Evolutionary conservation across 2,113 vertebrate species (phyloP), one percentile per base, ranked within the genome.

Genomic region (Trichomycterus rosablanca): DNA sequence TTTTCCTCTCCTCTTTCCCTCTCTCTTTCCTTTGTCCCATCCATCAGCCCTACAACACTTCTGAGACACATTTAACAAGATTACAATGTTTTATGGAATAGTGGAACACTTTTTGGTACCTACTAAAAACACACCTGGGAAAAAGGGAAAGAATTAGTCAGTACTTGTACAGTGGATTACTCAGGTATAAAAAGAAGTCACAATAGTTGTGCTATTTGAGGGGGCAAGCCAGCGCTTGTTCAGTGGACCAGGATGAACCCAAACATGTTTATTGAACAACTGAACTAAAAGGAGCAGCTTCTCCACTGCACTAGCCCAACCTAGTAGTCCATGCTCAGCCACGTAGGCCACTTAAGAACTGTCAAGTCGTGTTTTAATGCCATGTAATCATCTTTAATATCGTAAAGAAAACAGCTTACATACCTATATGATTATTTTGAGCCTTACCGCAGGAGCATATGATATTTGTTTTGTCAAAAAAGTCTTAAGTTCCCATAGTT

Each of bases 1-100:
- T 67, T 73, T 46, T 71, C 69, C 52, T 73, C 66, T 52, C 69
- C 59, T 24, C 62, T 59, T 63, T 68, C 66, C n/a, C 68, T 44
- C 40, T 72, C 60, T 60, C 48, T 64, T 46, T 72, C 68, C 28
- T 60, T 67, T 55, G 59, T 26, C 66, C 59, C 64, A 19, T 74
- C 55, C 62, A 57, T 68, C 30, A 81, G 76, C 5, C 40, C 32
- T 44, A 24, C 9, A 58, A 53, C 70, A 59, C 42, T 55, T 34
- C 7, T 11, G 19, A 34, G 1, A 54, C 9, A 40, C 9, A n/a
- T 18, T 23, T 44, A 19, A 19, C 2, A 51, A 8, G 6, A 26
- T n/a, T n/a, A n/a, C n/a, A n/a, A 6, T 37, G 8, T 37, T 60
- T 50, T 15, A 11, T 11, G 20, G 34, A 16, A 16, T 18, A 10